Evolutionary conservation across 1,140 invertebrate genomes (phyloP).

Genomic region (Zaprionus inermis): DNA sequence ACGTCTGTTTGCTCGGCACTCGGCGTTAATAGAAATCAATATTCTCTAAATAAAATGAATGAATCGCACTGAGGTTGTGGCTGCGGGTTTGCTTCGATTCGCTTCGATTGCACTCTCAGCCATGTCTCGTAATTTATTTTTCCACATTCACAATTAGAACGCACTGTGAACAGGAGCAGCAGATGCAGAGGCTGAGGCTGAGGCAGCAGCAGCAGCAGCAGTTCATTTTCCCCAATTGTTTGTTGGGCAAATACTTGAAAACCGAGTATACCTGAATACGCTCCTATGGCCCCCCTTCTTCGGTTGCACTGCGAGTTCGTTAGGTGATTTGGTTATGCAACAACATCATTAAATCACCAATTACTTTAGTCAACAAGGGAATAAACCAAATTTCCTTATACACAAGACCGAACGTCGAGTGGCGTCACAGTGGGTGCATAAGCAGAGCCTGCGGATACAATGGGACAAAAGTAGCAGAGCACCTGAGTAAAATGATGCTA

Average conservation of each 20-base stretch:
- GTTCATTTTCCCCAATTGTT: slow-evolving; percentile 82
- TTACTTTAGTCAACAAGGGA: slow-evolving; percentile 81
- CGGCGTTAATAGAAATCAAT: slow-evolving; percentile 80
- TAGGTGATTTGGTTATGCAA: slow-evolving; percentile 83
- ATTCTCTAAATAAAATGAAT: slow-evolving; percentile 75
- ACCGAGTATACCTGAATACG: slow-evolving; percentile 54
- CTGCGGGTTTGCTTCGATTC: slow-evolving; percentile 8
- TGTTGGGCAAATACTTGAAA: slow-evolving; percentile 76
- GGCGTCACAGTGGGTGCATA: slow-evolving; percentile 35
- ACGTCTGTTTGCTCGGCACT: slow-evolving; percentile 70
- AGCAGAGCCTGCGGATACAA: slow-evolving; percentile 4
- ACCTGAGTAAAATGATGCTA: background rate
- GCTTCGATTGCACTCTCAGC: slow-evolving; percentile 23
- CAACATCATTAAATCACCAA: slow-evolving; percentile 83
- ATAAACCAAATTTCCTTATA: slow-evolving; percentile 81
- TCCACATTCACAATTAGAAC: slow-evolving; percentile 81
- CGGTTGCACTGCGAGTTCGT: slow-evolving; percentile 57
- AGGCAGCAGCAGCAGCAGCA: slow-evolving; percentile 20
- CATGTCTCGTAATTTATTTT: slow-evolving; percentile 78
- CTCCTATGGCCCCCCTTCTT: background rate
- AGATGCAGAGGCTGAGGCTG: background rate
- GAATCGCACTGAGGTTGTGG: slow-evolving; percentile 31
- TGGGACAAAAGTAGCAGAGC: slow-evolving; percentile 15
- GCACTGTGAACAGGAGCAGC: slow-evolving; percentile 29
- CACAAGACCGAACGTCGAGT: slow-evolving; percentile 64